Base-by-base conservation (phyloP, 2,797 vertebrate genomes). In the Danio tinwini region DNA sequence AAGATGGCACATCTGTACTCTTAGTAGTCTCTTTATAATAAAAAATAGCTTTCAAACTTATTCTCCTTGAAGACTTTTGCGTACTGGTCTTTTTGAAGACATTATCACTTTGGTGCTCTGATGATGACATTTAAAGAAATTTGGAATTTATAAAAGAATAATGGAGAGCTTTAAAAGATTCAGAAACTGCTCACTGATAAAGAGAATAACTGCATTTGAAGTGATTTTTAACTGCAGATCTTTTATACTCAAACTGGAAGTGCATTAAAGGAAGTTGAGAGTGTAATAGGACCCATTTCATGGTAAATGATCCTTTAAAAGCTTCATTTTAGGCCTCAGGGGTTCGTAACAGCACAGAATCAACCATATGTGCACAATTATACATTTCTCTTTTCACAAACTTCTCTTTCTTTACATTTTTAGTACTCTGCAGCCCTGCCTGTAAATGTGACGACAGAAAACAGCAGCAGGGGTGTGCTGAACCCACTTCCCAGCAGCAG, bases 381-480 rank as follows among this genome's bases (percentile, higher is more conserved):
- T 14, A 39, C 16, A n/a, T 14, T 42, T 71, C 13, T 8, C 17
- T 40, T 70, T 64, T 47, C 61, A 67, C 29, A 56, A 29, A 17
- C 16, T 49, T 59, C 7, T 63, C 7, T 78, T 61, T 49, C 7
- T 7, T 40, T 42, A 14, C 11, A 58, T 83, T 85, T 61, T 45
- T 83, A 94, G 93, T 80, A 76, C 58, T 56, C 37, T 70, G 73
- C 61, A 2, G 42, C 14, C 11, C 86, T 85, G 56, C 86, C 88
- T 63, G 56, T 89, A 37, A 93, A 92, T 68, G 56, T 90, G 74
- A 90, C 83, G 55, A 29, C 81, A 62, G 86, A 83, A 50, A 74
- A 77, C 53, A 75, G 72, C 79, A 71, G 78, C 80, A 84, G 84
- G 16, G 76, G 81, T 0, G 70, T 86, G 14, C 79, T 88, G 76